These are phyloP conservation scores for Drosophila gunungcola DNA, from an alignment of 1,140 invertebrate species.

Conservation along the genomic window DNA sequence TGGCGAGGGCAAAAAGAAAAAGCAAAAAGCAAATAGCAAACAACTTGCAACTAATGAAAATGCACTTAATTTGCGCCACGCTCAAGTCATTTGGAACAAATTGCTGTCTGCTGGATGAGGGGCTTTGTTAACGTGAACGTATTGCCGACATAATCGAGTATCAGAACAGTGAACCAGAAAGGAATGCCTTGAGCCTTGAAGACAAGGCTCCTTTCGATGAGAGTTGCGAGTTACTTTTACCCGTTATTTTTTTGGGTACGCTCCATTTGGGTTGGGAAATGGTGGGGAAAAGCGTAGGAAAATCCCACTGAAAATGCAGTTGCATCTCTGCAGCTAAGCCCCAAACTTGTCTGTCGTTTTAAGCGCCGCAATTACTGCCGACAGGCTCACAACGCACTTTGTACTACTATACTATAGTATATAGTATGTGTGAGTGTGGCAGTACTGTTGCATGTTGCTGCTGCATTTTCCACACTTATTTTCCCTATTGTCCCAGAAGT, in stretches of 20 bases:
- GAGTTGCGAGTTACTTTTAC: conserved; percentile 15
- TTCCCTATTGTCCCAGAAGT: conserved; percentile 20
- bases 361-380: conserved; percentile 52
- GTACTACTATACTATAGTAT: conserved; percentile 2
- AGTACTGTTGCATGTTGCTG: conserved; percentile 19
- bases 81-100: conserved; percentile 59
- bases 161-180: conserved; percentile 9
- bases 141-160: conserved; percentile 50
- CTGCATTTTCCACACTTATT: conserved; percentile 5
- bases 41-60: conserved; percentile 65
- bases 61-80: conserved; percentile 60
- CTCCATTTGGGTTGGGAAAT: conserved; percentile 37
- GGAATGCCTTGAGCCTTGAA: conserved; percentile 14
- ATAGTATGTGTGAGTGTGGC: conserved; percentile 5
- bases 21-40: conserved; percentile 45
- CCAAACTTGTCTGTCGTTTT: conserved; percentile 28
- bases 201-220: conserved; percentile 4
- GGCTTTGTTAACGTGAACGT: conserved; percentile 48
- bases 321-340: conserved; percentile 29
- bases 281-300: conserved; percentile 9
- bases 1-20: conserved; percentile 20
- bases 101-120: conserved; percentile 38
- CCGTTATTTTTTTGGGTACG: conserved; percentile 19
- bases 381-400: conserved; percentile 41
- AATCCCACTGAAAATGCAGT: conserved; percentile 12